A percentile compares a stretch with the other conserved stretches of the same genome.
Evolutionary conservation across 2,797 vertebrate species (phyloP).

Genomic region (Anniella stebbinsi): DNA sequence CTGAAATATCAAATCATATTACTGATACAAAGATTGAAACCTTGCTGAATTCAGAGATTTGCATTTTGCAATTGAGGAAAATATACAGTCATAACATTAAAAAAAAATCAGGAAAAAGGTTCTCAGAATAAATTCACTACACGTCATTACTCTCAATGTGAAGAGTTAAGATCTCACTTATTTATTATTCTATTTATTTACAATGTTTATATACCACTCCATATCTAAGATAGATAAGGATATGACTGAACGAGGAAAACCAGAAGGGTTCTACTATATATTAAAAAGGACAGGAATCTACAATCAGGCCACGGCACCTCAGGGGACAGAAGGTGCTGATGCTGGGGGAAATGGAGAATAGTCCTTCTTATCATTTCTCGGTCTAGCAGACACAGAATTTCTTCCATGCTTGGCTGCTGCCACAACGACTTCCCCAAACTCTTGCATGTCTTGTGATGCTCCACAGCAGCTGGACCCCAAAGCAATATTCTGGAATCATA

Average conservation of each 20-base stretch:
- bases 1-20: conserved; percentile 8
- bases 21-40: neutral
- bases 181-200: too few species aligned
- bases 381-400: conserved; percentile 88
- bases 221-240: neutral
- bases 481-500: conserved; percentile 83
- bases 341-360: conserved; percentile 87
- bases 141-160: neutral
- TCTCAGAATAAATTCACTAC: conserved; percentile 14
- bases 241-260: neutral
- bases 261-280: neutral
- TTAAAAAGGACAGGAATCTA: neutral
- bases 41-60: neutral
- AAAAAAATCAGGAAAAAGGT: neutral
- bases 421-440: conserved; percentile 93
- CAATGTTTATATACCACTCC: too few species aligned
- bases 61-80: neutral
- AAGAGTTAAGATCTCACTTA: neutral
- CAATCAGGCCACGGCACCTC: conserved; percentile 68
- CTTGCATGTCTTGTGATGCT: conserved; percentile 91
- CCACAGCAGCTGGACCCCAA: conserved; percentile 93
- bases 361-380: conserved; percentile 87
- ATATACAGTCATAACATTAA: neutral
- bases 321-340: conserved; percentile 80
- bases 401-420: conserved; percentile 91